These are phyloP conservation scores for Esperia sulphurella DNA, from an alignment of 2,888 invertebrate genomes.

Conservation along the genomic window DNA sequence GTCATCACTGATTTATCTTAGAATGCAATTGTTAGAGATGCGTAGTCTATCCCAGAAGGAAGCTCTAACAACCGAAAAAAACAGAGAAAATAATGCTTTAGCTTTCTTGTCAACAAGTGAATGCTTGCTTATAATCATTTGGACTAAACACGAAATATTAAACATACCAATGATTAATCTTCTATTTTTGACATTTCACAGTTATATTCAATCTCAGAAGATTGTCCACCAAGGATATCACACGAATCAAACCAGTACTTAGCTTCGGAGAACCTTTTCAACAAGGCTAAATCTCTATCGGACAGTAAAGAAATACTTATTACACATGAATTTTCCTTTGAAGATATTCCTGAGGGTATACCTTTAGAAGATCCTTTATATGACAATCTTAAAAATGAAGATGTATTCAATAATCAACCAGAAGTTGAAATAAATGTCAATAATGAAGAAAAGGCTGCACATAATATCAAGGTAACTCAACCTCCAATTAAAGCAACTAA, in stretches of 20 bases:
- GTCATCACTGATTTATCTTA: no score
- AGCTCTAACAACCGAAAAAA: no score
- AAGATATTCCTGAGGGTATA: conserved; percentile 64
- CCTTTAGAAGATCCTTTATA: conserved; percentile 64
- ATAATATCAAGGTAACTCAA: neutral
- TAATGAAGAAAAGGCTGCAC: neutral
- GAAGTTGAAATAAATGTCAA: neutral
- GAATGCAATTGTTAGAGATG: no score
- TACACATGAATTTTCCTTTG: conserved; percentile 54
- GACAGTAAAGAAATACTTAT: conserved; percentile 55
- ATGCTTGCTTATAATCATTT: no score
- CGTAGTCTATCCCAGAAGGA: no score
- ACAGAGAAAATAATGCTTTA: no score
- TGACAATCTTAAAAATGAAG: conserved; percentile 38
- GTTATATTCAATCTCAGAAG: conserved; percentile 69
- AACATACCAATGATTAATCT: no score
- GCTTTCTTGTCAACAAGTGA: no score
- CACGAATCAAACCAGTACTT: conserved; percentile 43
- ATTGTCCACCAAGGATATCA: conserved; percentile 53
- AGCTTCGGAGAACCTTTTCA: conserved; percentile 54
- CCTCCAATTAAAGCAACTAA: neutral
- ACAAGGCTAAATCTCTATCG: conserved; percentile 46
- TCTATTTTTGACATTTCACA: conserved; percentile 30
- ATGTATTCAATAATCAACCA: neutral
- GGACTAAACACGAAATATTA: no score